These are phyloP conservation scores for Bombylius major DNA, from an alignment of 2,888 invertebrate species.

Conservation along the genomic window DNA sequence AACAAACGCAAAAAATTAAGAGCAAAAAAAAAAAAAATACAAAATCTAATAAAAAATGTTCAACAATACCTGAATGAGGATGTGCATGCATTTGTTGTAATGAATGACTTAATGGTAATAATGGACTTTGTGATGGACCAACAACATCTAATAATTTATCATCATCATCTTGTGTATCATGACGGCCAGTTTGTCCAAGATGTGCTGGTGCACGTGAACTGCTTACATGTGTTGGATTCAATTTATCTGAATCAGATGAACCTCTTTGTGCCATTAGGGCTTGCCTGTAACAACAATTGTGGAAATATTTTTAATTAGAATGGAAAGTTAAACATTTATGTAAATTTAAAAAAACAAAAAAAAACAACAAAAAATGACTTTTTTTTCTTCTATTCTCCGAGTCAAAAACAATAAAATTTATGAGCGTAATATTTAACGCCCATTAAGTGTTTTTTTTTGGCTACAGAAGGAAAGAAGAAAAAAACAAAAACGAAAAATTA, in stretches of 20 bases:
- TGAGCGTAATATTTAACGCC: background rate
- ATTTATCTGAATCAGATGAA: slow-evolving; percentile 37
- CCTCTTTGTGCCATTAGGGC: slow-evolving; percentile 42
- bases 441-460: background rate
- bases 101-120: slow-evolving; percentile 44
- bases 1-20: background rate
- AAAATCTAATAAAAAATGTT: slow-evolving; percentile 5
- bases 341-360: too few relatives aligned
- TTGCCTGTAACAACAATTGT: slow-evolving; percentile 52
- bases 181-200: slow-evolving; percentile 34
- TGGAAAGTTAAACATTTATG: background rate
- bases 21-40: background rate
- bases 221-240: slow-evolving; percentile 45
- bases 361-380: too few relatives aligned
- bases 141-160: slow-evolving; percentile 79
- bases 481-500: too few relatives aligned
- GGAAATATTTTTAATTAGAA: slow-evolving; percentile 6
- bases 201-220: slow-evolving; percentile 35
- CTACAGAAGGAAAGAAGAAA: too few relatives aligned
- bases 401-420: background rate
- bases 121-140: slow-evolving; percentile 71
- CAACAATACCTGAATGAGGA: slow-evolving; percentile 37
- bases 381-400: too few relatives aligned
- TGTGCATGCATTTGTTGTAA: slow-evolving; percentile 38
- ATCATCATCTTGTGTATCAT: slow-evolving; percentile 55